Base-by-base conservation (phyloP, 1,140 invertebrate species). In the Archivesica marissinica region DNA sequence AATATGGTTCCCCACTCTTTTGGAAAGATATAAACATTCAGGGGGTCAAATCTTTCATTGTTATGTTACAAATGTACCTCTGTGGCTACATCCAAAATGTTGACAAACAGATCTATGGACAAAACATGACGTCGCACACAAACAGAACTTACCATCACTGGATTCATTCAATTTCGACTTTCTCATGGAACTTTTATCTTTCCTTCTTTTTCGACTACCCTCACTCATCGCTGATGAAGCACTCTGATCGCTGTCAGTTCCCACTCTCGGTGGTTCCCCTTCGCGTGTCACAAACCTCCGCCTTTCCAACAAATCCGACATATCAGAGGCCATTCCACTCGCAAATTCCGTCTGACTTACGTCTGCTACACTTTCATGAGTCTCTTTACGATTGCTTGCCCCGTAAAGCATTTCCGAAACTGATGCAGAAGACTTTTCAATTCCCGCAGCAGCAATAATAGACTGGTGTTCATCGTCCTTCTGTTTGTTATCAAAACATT, bases 131-230 rank as follows among this genome's bases (percentile, higher is more conserved):
- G n/a, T n/a, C n/a, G n/a, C n/a, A n/a, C n/a, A n/a, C n/a, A 56
- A 56, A 11, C 6, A 50, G 3, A 50, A 74, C 85, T 41, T 76
- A 86, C 85, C 85, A 47, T 86, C 77, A 30, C 6, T 25, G 0
- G 75, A 56, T 54, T 74, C 47, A 56, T 86, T 86, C 33, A 86
- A 56, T 30, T 86, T 80, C 13, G 85, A 86, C 44, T 86, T 86
- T 20, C 85, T 52, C 77, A 86, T 78, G 35, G 85, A 80, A 35
- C 70, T 76, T 75, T 86, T 86, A 33, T 86, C 85, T 54, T 86
- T 86, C 15, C 85, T 52, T 35, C 70, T 61, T 66, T 86, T 86
- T 20, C 78, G 50, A 33, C 80, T 75, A 2, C 80, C 70, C 30
- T 83, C 80, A 50, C 80, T 83, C 68, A 75, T 47, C 13, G 56